These are phyloP conservation scores for Lates calcarifer DNA, from an alignment of 2,113 vertebrate species.

Conservation along the genomic window DNA sequence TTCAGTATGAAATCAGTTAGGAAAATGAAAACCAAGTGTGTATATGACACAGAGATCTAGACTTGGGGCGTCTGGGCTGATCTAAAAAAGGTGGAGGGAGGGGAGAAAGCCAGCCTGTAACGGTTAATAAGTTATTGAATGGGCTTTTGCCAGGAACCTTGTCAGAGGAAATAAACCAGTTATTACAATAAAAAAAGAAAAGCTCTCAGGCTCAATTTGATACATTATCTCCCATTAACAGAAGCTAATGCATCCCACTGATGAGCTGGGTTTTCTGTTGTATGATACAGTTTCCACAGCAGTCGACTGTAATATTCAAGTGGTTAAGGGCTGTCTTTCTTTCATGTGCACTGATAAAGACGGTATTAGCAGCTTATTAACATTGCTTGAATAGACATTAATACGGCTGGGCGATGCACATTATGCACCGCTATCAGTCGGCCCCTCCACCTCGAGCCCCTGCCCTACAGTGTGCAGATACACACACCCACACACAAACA, in stretches of 20 bases:
- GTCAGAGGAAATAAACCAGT: constrained; percentile 49
- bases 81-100: constrained; percentile 35
- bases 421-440: constrained; percentile 51
- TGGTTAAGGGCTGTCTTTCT: constrained; percentile 60
- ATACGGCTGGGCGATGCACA: constrained; percentile 61
- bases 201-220: constrained; percentile 29
- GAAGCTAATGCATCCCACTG: constrained; percentile 34
- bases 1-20: constrained; percentile 76
- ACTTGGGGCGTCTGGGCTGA: constrained; percentile 33
- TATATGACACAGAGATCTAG: constrained; percentile 59
- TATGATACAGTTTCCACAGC: constrained; percentile 47
- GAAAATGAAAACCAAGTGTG: constrained; percentile 65
- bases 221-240: constrained; percentile 14
- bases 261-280: constrained; percentile 33
- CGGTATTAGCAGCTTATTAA: constrained; percentile 77
- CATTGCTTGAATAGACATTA: constrained; percentile 71
- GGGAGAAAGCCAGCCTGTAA: constrained; percentile 50
- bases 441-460: constrained; percentile 58
- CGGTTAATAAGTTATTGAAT: constrained; percentile 52
- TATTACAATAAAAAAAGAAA: constrained; percentile 26
- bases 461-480: constrained; percentile 59
- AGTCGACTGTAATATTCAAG: constrained; percentile 62
- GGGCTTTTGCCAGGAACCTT: constrained; percentile 31
- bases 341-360: constrained; percentile 61
- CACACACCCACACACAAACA: constrained; percentile 59